Evolutionary conservation across 2,888 invertebrate species (phyloP), one percentile per base, ranked within the genome.

Genomic region (Mimas tiliae): DNA sequence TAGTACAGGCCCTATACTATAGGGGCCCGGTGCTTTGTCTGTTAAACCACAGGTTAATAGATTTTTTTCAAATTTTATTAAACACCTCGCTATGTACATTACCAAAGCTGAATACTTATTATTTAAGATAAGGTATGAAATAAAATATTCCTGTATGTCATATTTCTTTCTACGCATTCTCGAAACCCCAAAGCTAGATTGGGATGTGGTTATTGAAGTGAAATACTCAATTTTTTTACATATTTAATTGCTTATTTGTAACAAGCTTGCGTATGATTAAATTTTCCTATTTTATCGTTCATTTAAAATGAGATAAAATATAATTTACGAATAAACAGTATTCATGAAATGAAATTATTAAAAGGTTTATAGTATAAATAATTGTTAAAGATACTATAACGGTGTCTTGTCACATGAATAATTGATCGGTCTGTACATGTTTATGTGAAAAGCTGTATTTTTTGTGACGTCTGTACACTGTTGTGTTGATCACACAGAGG

Each of bases 301-400:
- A 4, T 3, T 27, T 27, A 3, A 42, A 34, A 11, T 16, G 34
- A 9, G 6, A 7, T 16, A 48, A n/a, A n/a, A n/a, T 0, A 38
- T 38, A n/a, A 16, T 53, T 27, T 58, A 1, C 58, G 38, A 34
- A 16, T 58, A 58, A 42, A 58, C 42, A 38, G 19, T 58, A 58
- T 58, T 58, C 42, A 58, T 58, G 42, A 58, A 58, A 58, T 16
- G 16, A 6, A 21, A 58, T 19, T 19, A 38, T 21, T 42, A 12
- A 12, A 42, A 42, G 11, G 1, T 16, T 58, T 38, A 16, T 38
- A 4, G 38, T 19, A 38, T 58, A 42, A 16, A 58, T 42, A 42
- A 58, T 42, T 21, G 55, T 55, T 55, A 16, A 42, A 12, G 42
- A 52, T 52, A 27, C 21, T 50, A 14, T 19, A 58, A 58, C 55